Conservation (phyloP, 2,113 vertebrate species). For the Loxodonta africana region DNA sequence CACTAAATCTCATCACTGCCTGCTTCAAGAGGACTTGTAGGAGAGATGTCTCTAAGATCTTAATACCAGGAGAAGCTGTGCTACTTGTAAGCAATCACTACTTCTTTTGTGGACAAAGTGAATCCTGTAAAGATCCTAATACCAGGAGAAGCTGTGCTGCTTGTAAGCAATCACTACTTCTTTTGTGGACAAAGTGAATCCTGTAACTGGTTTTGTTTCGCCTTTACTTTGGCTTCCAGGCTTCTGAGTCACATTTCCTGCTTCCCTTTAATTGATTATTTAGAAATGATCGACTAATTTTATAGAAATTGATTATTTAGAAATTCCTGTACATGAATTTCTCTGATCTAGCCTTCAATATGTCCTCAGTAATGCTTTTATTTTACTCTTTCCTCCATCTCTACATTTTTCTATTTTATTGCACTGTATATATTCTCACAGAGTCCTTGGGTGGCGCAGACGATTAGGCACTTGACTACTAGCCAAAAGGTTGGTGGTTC, state of each 20-base stretch:
- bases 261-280: neutral
- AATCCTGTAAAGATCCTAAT: neutral
- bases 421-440: neutral
- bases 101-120: neutral
- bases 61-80: neutral
- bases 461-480: too few species aligned
- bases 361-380: neutral
- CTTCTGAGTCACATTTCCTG: neutral
- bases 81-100: neutral
- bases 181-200: neutral
- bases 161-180: neutral
- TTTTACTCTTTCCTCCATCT: neutral
- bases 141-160: neutral
- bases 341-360: neutral
- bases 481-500: too few species aligned
- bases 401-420: neutral
- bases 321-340: neutral
- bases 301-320: too few species aligned
- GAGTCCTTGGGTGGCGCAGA: too few species aligned
- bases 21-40: accelerated
- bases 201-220: neutral
- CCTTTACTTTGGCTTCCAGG: neutral
- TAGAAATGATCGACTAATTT: neutral
- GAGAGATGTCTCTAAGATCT: neutral
- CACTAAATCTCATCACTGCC: neutral